Percentiles rank a stretch among this genome's conserved stretches.
Evolutionary conservation across 2,888 invertebrate species (phyloP).

Genomic region (Smittia sp.): DNA sequence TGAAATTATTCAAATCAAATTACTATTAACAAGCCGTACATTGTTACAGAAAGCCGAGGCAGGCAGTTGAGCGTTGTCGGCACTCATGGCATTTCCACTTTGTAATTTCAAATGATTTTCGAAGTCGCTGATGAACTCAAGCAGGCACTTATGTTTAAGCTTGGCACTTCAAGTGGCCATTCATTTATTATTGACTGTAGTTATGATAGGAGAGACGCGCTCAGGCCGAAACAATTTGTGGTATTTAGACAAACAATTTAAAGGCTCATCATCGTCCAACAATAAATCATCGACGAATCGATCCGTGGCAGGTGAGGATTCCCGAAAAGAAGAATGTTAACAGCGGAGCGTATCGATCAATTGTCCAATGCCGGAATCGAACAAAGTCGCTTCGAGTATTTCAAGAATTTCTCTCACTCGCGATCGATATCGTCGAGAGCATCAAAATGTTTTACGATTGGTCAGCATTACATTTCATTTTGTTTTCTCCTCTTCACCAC

Average conservation of each 20-base stretch:
- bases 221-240: constrained; percentile 26
- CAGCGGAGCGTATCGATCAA: constrained; percentile 10
- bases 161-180: constrained; percentile 26
- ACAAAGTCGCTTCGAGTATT: neutral
- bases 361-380: constrained; percentile 20
- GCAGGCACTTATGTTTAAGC: constrained; percentile 37
- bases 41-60: neutral
- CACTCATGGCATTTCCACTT: constrained; percentile 15
- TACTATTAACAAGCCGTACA: constrained; percentile 31
- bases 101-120: constrained; percentile 3
- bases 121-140: constrained; percentile 9
- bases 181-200: constrained; percentile 30
- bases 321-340: constrained; percentile 14
- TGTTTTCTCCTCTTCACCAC: neutral
- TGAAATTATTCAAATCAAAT: constrained; percentile 36
- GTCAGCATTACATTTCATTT: constrained; percentile 13
- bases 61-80: constrained; percentile 25
- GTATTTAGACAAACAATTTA: constrained; percentile 37
- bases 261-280: neutral
- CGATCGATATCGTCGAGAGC: constrained; percentile 12
- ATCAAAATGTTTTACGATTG: constrained; percentile 17
- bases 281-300: constrained; percentile 21
- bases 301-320: constrained; percentile 32
- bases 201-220: constrained; percentile 26
- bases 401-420: neutral